These are phyloP conservation scores for Allygus modestus DNA, from an alignment of 2,888 invertebrate genomes.

Conservation along the genomic window DNA sequence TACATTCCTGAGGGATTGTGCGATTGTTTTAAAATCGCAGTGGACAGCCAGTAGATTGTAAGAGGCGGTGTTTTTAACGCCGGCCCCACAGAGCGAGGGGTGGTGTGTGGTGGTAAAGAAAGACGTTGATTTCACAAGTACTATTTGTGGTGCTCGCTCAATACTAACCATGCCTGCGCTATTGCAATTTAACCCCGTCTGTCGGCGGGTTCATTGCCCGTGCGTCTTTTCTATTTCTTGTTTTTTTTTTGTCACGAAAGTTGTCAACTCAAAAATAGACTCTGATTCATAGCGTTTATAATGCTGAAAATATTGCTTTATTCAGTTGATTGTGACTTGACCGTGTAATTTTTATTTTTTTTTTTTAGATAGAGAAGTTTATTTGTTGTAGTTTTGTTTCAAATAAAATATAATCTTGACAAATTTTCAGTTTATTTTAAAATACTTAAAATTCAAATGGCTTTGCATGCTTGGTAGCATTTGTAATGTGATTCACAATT, in stretches of 20 bases:
- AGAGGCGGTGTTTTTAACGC: conserved; percentile 57
- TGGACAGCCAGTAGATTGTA: not conserved
- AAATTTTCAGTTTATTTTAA: too few relatives aligned
- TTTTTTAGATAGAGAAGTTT: too few relatives aligned
- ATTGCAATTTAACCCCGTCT: conserved; percentile 60
- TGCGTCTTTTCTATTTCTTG: conserved; percentile 7
- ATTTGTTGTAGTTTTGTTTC: too few relatives aligned
- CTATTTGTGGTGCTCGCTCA: conserved; percentile 65
- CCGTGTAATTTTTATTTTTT: too few relatives aligned
- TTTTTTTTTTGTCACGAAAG: not conserved
- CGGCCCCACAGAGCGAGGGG: conserved; percentile 61
- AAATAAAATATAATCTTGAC: too few relatives aligned
- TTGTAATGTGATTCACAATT: too few relatives aligned
- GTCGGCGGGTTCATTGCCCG: conserved; percentile 43
- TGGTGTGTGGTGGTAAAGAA: conserved; percentile 50
- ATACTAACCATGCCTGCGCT: conserved; percentile 74
- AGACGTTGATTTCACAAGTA: conserved; percentile 65
- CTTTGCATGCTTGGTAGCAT: too few relatives aligned
- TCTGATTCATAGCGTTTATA: not conserved
- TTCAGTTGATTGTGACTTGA: too few relatives aligned
- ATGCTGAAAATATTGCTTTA: too few relatives aligned
- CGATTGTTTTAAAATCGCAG: conserved; percentile 10
- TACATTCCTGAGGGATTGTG: not conserved
- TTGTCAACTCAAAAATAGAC: not conserved
- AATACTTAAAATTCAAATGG: too few relatives aligned